These are phyloP conservation scores for Monochamus saltuarius DNA, from an alignment of 1,140 invertebrate species.

Conservation along the genomic window DNA sequence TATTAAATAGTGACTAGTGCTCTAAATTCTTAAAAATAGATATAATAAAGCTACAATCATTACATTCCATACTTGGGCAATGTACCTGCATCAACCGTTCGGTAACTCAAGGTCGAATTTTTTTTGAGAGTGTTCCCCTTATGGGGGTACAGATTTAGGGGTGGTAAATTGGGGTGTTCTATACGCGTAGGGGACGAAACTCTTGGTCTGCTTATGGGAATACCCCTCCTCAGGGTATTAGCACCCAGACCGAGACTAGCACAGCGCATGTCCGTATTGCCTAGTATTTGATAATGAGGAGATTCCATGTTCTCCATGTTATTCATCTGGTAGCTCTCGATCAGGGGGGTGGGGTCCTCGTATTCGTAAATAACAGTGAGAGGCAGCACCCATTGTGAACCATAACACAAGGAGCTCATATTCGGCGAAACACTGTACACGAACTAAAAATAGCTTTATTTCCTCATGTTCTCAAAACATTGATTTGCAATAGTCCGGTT, in stretches of 20 bases:
- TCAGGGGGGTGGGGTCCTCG: conserved; percentile 69
- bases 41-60: neutral
- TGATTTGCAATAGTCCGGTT: too few relatives aligned
- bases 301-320: conserved; percentile 48
- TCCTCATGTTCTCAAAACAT: too few relatives aligned
- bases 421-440: too few relatives aligned
- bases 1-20: too few relatives aligned
- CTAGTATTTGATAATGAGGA: conserved; percentile 32
- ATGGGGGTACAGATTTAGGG: conserved; percentile 69
- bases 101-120: conserved; percentile 40
- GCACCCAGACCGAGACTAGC: conserved; percentile 33
- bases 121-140: conserved; percentile 43
- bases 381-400: too few relatives aligned
- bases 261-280: conserved; percentile 50
- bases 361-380: too few relatives aligned
- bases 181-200: conserved; percentile 78
- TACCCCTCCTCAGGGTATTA: conserved; percentile 50
- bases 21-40: too few relatives aligned
- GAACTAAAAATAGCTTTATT: too few relatives aligned
- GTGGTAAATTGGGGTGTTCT: conserved; percentile 76
- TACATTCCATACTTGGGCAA: conserved; percentile 43
- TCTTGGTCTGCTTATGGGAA: conserved; percentile 50
- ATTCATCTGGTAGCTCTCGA: conserved; percentile 69
- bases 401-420: too few relatives aligned
- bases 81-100: conserved; percentile 42